Evolutionary conservation across 2,113 vertebrate genomes (phyloP), one percentile per base, ranked within the genome.

Genomic region (Martes martes): DNA sequence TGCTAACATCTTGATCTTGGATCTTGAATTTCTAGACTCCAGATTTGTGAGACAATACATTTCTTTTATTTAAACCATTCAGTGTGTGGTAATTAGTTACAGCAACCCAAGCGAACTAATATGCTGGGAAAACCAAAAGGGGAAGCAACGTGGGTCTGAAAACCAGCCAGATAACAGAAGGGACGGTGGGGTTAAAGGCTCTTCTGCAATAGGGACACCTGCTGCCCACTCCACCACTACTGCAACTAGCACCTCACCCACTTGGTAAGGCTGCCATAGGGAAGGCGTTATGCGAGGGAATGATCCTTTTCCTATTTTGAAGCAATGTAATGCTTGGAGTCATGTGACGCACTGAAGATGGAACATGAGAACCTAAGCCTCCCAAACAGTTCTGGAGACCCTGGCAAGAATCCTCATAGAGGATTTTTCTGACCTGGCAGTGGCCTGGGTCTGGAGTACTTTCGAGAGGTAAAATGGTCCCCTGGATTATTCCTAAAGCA

Each of bases 191-290:
- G 9, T 7, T 28, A 26, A 59, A 79, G 69, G 15, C 3, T 63
- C 21, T 36, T 47, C 13, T 73, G 33, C 1, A 1, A 18, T 21
- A 21, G 45, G 28, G 11, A 65, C 7, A 1, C 26, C 7, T 4
- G 5, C 18, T 0, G 9, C 2, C 7, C 31, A 21, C 4, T 50
- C 9, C 28, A 86, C 36, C 57, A 7, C 6, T 4, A 6, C 57
- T 33, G 11, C 39, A 8, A 4, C 71, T 39, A 88, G 55, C 42
- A 67, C 7, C 52, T 65, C 26, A 23, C 13, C 52, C 24, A 21
- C 59, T 83, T 45, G 18, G 71, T 42, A 78, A 69, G 52, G 67
- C 28, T 83, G n/a, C 65, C 45, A 15, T 73, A 73, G 73, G 28
- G 21, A 50, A 59, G 28, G 5, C 4, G 13, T 81, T 57, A 78